phyloP scores from a whole-genome alignment of 2,888 invertebrate species.

The Dromius quadrimaculatus region DNA sequence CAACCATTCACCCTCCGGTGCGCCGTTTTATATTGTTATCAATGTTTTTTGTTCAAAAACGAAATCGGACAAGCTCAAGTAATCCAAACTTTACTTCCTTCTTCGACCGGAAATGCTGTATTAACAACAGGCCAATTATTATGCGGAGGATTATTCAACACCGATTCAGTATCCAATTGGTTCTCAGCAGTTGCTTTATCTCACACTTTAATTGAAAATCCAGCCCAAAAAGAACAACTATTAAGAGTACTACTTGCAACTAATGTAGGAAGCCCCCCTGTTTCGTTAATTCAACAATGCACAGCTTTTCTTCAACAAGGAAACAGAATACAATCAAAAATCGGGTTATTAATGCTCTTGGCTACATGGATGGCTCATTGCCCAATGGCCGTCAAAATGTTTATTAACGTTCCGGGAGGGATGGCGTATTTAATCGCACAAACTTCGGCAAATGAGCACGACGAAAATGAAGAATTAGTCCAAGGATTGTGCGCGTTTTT shows the following conservation, averaged over 20 bases:
- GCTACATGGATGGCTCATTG: conserved; percentile 91
- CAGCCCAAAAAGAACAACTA: conserved; percentile 88
- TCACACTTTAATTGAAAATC: conserved; percentile 90
- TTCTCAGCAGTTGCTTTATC: conserved; percentile 92
- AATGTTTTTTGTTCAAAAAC: conserved; percentile 95
- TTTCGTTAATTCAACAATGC: conserved; percentile 91
- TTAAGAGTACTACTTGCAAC: conserved; percentile 91
- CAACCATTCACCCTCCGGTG: conserved; percentile 91
- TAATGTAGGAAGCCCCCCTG: conserved; percentile 84
- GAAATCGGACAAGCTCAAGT: conserved; percentile 88
- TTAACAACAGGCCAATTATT: conserved; percentile 89
- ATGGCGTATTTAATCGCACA: conserved; percentile 88
- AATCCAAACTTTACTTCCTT: conserved; percentile 92
- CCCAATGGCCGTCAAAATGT: conserved; percentile 83
- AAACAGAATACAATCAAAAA: conserved; percentile 83
- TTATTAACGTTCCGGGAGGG: conserved; percentile 83
- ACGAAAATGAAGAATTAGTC: conserved; percentile 89
- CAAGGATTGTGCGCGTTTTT: conserved; percentile 82
- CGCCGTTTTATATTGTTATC: conserved; percentile 96
- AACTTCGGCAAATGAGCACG: conserved; percentile 86
- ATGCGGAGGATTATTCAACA: conserved; percentile 91
- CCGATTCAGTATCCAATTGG: conserved; percentile 93
- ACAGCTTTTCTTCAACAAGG: conserved; percentile 86
- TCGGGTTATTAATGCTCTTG: conserved; percentile 92
- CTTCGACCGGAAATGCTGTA: conserved; percentile 79